Base-by-base conservation (phyloP, 2,113 vertebrate genomes). In the Psophia crepitans region DNA sequence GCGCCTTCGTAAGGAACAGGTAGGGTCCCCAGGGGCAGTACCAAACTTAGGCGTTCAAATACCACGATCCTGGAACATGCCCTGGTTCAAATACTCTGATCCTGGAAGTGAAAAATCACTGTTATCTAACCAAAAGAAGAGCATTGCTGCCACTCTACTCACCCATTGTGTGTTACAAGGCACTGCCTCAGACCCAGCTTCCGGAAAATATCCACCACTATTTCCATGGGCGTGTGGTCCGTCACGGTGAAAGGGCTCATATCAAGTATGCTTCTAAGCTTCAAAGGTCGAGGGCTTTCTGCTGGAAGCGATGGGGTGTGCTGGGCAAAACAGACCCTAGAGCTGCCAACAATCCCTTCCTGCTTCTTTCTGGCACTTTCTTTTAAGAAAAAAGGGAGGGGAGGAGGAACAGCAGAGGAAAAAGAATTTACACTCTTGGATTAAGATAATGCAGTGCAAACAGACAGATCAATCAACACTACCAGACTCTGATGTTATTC, bases 161-260 rank as follows among this genome's bases (percentile, higher is more conserved):
- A 99, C 99, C 99, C 99, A 21, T 99, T 99, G 97, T 99, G 99
- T 76, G 99, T 99, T 96, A 99, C 99, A 96, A 99, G 99, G 98
- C 99, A 99, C 98, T 99, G 99, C 96, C 99, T 99, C 97, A 99
- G 98, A 18, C 99, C 99, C 93, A 99, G 97, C 97, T 99, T 99
- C 35, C 99, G 98, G 98, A 99, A 99, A 96, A 99, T 99, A 97
- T 99, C 99, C 97, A 99, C 99, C 97, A 99, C 99, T 23, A 99
- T 99, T 98, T 99, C 99, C 99, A 99, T 99, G 39, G 99, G 99
- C 4, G 99, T 99, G 97, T 99, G 99, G 98, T 99, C 99, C 9
- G 99, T 99, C 97, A 99, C 99, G 13, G 99, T 99, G 97, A 99
- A 99, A 68, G 99, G 99, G 96, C 99, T 99, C 99, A 99, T 99